A percentile compares a stretch with the other conserved stretches of the same genome.
These are phyloP conservation scores for Aphidius gifuensis DNA, from an alignment of 1,140 invertebrate genomes.

Conservation along the genomic window DNA sequence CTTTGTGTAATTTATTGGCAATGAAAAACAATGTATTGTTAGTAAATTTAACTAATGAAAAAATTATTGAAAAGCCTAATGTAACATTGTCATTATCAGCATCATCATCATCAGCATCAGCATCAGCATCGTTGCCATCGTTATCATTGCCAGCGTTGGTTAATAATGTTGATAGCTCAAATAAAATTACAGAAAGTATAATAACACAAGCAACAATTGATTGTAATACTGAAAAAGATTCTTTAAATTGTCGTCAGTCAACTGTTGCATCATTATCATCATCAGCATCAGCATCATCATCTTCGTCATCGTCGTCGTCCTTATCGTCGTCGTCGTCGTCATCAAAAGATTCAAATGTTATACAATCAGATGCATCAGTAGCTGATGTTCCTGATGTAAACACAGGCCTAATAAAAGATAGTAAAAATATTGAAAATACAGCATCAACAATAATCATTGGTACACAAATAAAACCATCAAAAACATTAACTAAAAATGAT, in stretches of 20 bases:
- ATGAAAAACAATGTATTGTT: conserved; percentile 65
- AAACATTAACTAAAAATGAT: conserved; percentile 42
- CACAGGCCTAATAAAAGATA: not conserved
- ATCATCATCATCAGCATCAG: too few relatives aligned
- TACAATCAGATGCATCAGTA: not conserved
- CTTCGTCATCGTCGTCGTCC: too few relatives aligned
- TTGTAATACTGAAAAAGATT: conserved; percentile 6
- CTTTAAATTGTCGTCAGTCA: not conserved
- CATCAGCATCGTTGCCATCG: too few relatives aligned
- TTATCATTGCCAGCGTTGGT: too few relatives aligned
- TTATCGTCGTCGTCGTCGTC: too few relatives aligned
- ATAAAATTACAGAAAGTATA: too few relatives aligned
- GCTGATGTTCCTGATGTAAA: not conserved
- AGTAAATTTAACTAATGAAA: conserved; percentile 59
- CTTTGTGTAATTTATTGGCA: conserved; percentile 72
- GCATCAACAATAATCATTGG: conserved; percentile 30
- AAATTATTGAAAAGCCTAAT: not conserved
- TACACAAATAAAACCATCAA: conserved; percentile 44
- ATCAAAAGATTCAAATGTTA: too few relatives aligned
- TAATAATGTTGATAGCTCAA: too few relatives aligned
- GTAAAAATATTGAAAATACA: conserved; percentile 1
- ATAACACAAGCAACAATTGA: conserved; percentile 2
- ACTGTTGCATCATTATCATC: too few relatives aligned
- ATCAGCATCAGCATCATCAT: too few relatives aligned
- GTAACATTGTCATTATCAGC: too few relatives aligned